Evolutionary conservation across 1,140 invertebrate genomes (phyloP).

Genomic region (Choristoneura fumiferana): DNA sequence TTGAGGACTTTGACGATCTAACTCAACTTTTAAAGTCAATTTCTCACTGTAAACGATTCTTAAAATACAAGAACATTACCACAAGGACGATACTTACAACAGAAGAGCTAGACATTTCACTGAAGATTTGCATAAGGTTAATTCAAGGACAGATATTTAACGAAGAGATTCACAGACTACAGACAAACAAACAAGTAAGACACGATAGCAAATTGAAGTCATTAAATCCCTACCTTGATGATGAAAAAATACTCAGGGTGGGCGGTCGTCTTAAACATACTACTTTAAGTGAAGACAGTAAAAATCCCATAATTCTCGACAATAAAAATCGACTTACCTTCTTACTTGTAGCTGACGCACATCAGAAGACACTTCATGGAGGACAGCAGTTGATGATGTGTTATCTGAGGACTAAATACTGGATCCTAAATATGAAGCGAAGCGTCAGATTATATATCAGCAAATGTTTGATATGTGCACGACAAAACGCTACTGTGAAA

Average conservation of each 20-base stretch:
- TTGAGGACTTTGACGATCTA: background rate
- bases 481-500: background rate
- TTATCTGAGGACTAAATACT: constrained; percentile 25
- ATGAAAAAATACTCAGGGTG: constrained; percentile 22
- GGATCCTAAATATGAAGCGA: constrained; percentile 24
- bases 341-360: constrained; percentile 24
- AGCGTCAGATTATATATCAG: constrained; percentile 18
- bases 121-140: constrained; percentile 23
- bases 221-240: constrained; percentile 19
- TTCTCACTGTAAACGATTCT: background rate
- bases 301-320: constrained; percentile 25
- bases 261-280: constrained; percentile 21
- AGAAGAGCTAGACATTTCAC: constrained; percentile 25
- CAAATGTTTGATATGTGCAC: constrained; percentile 28
- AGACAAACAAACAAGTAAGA: constrained; percentile 5
- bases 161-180: constrained; percentile 31
- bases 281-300: constrained; percentile 9
- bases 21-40: background rate
- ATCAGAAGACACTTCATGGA: constrained; percentile 23
- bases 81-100: background rate
- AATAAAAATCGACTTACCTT: constrained; percentile 13
- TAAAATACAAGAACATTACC: constrained; percentile 11
- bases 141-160: constrained; percentile 31
- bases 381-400: constrained; percentile 20
- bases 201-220: background rate